These are phyloP conservation scores for Podiceps cristatus DNA, from an alignment of 2,113 vertebrate genomes.

Conservation along the genomic window DNA sequence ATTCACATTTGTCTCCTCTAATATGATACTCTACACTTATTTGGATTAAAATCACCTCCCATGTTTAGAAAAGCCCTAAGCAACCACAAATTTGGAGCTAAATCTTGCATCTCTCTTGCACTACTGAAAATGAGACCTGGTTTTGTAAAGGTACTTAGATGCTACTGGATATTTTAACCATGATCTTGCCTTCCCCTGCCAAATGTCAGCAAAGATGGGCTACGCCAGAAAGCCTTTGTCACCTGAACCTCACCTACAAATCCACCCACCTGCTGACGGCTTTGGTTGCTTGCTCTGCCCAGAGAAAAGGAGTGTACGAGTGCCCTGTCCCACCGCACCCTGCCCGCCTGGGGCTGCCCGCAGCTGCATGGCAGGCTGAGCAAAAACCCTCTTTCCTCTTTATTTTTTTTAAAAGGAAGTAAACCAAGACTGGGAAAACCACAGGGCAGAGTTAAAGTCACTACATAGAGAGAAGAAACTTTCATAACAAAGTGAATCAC, in stretches of 20 bases:
- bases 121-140: not conserved
- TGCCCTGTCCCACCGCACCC: not conserved
- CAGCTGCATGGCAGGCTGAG: not conserved
- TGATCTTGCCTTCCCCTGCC: not conserved
- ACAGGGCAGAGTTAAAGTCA: not conserved
- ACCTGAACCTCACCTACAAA: not conserved
- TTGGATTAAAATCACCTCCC: not conserved
- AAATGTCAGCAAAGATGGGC: not conserved
- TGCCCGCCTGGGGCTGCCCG: not conserved
- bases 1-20: not conserved
- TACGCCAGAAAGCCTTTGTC: not conserved
- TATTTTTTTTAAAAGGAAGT: not conserved
- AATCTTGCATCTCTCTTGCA: not conserved
- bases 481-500: not conserved
- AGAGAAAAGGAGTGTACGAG: fast-evolving
- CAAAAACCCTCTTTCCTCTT: not conserved
- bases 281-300: not conserved
- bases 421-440: not conserved
- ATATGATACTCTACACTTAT: not conserved
- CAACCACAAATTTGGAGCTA: not conserved
- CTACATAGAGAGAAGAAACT: not conserved
- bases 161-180: not conserved
- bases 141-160: not conserved
- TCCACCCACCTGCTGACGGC: not conserved
- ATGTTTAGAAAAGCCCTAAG: not conserved